Conservation (phyloP, 2,888 invertebrate species). For the Noctua fimbriata region DNA sequence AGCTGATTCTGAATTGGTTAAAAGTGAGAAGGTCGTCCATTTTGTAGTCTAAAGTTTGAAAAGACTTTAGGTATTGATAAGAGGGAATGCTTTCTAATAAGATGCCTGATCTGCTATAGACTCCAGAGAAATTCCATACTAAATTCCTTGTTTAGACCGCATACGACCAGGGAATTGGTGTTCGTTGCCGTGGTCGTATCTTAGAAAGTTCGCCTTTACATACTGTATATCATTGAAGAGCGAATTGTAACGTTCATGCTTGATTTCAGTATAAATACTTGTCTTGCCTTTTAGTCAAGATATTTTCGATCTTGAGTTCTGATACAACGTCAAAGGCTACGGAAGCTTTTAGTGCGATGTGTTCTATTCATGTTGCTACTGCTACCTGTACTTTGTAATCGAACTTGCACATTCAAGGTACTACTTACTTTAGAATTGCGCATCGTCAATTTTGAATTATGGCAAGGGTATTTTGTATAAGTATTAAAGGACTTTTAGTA, state of each 20-base stretch:
- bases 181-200: background rate
- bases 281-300: background rate
- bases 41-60: background rate
- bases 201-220: background rate
- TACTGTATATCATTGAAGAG: background rate
- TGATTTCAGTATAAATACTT: background rate
- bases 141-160: too few relatives aligned
- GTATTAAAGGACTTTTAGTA: background rate
- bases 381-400: background rate
- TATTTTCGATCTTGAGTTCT: background rate
- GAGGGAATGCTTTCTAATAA: background rate
- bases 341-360: slow-evolving; percentile 17
- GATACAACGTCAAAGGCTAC: slow-evolving; percentile 4
- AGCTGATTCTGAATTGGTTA: background rate
- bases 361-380: slow-evolving; percentile 11
- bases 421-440: background rate
- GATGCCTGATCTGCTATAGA: background rate
- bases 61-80: background rate
- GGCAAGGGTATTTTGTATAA: background rate
- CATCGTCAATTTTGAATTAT: background rate
- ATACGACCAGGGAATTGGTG: background rate
- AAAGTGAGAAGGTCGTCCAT: background rate
- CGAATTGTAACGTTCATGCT: background rate
- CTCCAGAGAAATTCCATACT: background rate
- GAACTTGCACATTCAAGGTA: slow-evolving; percentile 1